Base-by-base conservation (phyloP, 2,888 invertebrate genomes). In the Sarcophaga caerulescens region DNA sequence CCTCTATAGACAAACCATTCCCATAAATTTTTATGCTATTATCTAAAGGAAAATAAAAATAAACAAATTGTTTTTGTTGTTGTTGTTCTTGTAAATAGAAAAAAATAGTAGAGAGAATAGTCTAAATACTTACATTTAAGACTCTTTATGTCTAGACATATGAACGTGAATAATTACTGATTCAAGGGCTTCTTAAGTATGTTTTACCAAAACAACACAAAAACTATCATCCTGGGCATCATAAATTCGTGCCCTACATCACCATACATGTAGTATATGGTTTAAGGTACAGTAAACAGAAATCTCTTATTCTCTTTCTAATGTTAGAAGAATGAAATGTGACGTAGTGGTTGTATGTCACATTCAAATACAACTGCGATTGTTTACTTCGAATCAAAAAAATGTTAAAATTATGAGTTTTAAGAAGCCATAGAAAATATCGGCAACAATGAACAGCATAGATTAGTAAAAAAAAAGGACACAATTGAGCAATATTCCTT, bases 91-190 rank as follows among this genome's bases (percentile, higher is more conserved):
- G 35, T 21, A 65, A n/a, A 60, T 23, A 17, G 23, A 63, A 65
- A 65, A 65, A 69, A 69, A 59, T 19, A 17, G 23, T 0, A 45
- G 21, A 74, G 44, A 44, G 60, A 47, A 60, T 21, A 59, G 25
- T 71, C 17, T 71, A 35, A 17, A 47, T 65, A 68, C n/a, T 52
- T 82, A 62, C 76, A 83, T 85, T 83, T 85, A 83, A 80, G 80
- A 59, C 83, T 81, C 76, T 77, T 76, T 73, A 57, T 77, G 85
- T 86, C 85, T 86, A 86, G 85, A 86, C 85, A 83, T 83, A 65
- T 86, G 77, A 86, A 83, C 77, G 80, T 86, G 85, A 86, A 86
- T 86, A 86, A 86, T 86, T 86, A 86, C 85, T 63, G 81, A 80
- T 82, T 77, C 73, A 85, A 79, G 85, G 68, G 73, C 70, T 86